Base-by-base conservation (phyloP, 2,113 vertebrate genomes). In the Stigmatopora argus region DNA sequence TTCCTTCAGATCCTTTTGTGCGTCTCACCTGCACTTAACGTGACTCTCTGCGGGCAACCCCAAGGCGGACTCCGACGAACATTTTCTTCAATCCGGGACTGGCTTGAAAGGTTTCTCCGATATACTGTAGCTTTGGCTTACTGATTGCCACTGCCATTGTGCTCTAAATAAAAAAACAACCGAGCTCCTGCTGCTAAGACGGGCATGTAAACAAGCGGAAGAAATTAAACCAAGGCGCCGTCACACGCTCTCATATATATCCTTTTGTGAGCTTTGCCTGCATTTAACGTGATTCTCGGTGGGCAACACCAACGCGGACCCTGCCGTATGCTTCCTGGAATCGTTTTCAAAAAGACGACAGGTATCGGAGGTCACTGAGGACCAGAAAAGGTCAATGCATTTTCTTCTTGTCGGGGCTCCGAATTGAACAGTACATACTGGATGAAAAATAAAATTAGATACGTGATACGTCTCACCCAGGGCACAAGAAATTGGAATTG, bases 361-460 rank as follows among this genome's bases (percentile, higher is more conserved):
- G 87, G 87, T 87, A 80, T 71, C 60, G 34, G 53, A 86, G 79
- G 72, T 83, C 78, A 70, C 73, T 72, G 79, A 83, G 82, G 57
- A 66, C 78, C 77, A 78, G n/a, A 76, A 83, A 89, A 90, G 86
- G 87, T 87, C 87, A 88, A 80, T 26, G 41, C 81, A 81, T 83
- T 83, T 72, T 67, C 72, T 79, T 81, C 78, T 72, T 69, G 49
- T 70, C 63, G 70, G n/a, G n/a, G n/a, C n/a, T n/a, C n/a, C n/a
- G n/a, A n/a, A n/a, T n/a, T n/a, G n/a, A n/a, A n/a, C n/a, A n/a
- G n/a, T n/a, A n/a, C n/a, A n/a, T n/a, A n/a, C n/a, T n/a, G n/a
- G n/a, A n/a, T n/a, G n/a, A n/a, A n/a, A n/a, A n/a, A n/a, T n/a
- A n/a, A n/a, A n/a, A n/a, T n/a, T n/a, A n/a, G n/a, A n/a, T n/a